phyloP scores from a whole-genome alignment of 2,797 vertebrate species.

The Adelosebastes latens region DNA sequence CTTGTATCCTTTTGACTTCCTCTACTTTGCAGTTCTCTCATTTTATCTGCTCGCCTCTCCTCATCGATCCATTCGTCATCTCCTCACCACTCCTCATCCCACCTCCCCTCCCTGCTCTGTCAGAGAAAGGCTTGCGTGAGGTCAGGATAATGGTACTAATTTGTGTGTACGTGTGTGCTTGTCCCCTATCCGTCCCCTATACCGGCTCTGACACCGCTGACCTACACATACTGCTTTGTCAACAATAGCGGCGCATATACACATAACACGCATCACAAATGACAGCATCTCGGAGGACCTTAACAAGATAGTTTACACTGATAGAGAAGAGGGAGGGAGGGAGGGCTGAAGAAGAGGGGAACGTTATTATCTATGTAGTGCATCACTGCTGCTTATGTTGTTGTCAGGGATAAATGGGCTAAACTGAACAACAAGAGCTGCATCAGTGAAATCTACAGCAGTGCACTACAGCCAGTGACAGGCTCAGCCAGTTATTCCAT shows the following conservation, averaged over 20 bases:
- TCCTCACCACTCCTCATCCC: constrained; percentile 19
- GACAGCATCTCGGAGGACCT: constrained; percentile 42
- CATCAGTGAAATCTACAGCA: constrained; percentile 30
- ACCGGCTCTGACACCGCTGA: constrained; percentile 43
- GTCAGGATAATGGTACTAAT: constrained; percentile 69
- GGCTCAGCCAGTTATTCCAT: constrained; percentile 24
- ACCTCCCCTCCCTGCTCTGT: constrained; percentile 27
- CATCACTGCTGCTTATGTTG: constrained; percentile 38
- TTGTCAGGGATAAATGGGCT: constrained; percentile 50
- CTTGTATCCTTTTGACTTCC: constrained; percentile 1
- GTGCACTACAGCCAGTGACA: constrained; percentile 9
- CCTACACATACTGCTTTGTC: constrained; percentile 74
- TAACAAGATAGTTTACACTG: constrained; percentile 62
- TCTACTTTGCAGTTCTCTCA: background rate
- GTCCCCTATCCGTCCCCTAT: constrained; percentile 70
- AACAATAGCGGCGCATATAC: constrained; percentile 51
- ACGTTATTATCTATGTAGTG: constrained; percentile 43
- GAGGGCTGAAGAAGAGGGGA: background rate
- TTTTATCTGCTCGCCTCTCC: constrained; percentile 7
- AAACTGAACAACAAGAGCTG: constrained; percentile 30
- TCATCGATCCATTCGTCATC: constrained; percentile 57
- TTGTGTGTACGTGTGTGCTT: constrained; percentile 65
- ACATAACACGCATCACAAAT: constrained; percentile 37
- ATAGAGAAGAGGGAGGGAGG: constrained; percentile 3
- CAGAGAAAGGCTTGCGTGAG: constrained; percentile 52